A percentile compares a stretch with the other conserved stretches of the same genome.
Conservation (phyloP, 2,113 vertebrate species). For the Dasyornis broadbenti region DNA sequence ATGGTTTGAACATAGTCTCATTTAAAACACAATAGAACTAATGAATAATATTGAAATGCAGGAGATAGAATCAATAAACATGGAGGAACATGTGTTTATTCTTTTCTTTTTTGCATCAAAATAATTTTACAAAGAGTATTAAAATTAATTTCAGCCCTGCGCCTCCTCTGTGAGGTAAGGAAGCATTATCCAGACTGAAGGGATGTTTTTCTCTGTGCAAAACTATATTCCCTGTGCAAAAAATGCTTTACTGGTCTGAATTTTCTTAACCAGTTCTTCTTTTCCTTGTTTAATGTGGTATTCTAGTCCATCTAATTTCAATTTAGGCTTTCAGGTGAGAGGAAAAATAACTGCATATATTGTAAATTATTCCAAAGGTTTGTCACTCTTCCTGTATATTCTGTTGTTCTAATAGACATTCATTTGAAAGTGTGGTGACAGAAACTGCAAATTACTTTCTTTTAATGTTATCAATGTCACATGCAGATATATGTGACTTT, state of each 20-base stretch:
- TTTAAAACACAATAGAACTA: background rate
- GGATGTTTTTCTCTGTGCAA: background rate
- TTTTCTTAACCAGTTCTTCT: background rate
- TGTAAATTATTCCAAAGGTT: background rate
- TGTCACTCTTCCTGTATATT: background rate
- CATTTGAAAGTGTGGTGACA: background rate
- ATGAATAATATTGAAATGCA: background rate
- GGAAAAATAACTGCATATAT: background rate
- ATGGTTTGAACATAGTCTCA: background rate
- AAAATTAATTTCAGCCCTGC: background rate
- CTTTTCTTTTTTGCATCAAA: background rate
- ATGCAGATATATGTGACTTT: background rate
- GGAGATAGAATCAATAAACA: background rate
- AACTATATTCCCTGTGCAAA: background rate
- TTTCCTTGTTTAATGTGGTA: background rate
- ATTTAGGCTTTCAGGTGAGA: background rate
- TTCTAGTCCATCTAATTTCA: background rate
- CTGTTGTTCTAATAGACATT: background rate
- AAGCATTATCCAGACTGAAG: background rate
- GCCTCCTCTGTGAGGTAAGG: background rate
- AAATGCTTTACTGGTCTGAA: background rate
- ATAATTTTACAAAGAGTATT: background rate
- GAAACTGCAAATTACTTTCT: background rate
- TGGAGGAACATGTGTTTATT: background rate
- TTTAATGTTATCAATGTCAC: background rate